phyloP scores from a whole-genome alignment of 2,113 vertebrate genomes.

The Thryonomys swinderianus region DNA sequence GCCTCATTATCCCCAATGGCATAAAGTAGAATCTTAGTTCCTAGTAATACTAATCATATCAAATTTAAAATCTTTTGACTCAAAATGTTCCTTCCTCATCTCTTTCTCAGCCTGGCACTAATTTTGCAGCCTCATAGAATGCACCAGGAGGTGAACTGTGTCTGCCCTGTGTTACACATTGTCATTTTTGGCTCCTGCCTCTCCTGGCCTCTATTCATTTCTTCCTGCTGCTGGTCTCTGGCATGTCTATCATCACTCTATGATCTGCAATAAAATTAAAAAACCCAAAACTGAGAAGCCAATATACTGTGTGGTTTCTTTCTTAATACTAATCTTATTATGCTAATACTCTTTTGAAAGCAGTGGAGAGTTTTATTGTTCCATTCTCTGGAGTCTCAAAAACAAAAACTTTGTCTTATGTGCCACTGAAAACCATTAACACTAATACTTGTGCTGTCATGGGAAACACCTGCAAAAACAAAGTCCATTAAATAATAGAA shows the following conservation, averaged over 20 bases:
- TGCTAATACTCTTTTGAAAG: too few species aligned
- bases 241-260: too few species aligned
- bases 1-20: background rate
- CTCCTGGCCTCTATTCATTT: background rate
- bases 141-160: background rate
- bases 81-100: background rate
- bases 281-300: background rate
- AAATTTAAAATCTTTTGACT: background rate
- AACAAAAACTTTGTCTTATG: background rate
- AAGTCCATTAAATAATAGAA: background rate
- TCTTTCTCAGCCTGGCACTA: background rate
- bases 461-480: background rate
- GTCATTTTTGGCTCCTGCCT: background rate
- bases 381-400: background rate
- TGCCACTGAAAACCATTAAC: background rate
- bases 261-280: background rate
- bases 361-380: background rate
- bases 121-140: background rate
- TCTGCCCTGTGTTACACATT: background rate
- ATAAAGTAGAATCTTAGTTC: conserved; percentile 7
- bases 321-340: background rate
- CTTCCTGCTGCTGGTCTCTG: background rate
- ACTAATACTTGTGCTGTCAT: background rate
- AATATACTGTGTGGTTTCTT: background rate
- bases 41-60: background rate